Base-by-base conservation (phyloP, 2,113 vertebrate species). In the Colistium nudipinnis region DNA sequence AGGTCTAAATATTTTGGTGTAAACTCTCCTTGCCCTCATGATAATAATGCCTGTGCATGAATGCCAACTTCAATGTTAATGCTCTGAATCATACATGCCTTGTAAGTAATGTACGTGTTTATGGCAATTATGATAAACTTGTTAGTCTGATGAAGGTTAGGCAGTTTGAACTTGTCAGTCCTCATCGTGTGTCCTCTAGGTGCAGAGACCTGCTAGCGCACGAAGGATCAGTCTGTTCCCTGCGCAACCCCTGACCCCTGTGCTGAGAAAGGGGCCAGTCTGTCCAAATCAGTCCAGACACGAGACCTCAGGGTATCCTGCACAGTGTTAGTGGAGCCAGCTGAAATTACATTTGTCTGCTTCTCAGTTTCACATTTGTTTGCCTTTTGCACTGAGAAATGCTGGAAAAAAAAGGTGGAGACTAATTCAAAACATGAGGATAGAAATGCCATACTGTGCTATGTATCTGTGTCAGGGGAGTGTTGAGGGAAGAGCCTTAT, bases 281-380 rank as follows among this genome's bases (percentile, higher is more conserved):
- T 84, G 76, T 88, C 79, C 75, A 84, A 82, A 81, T 83, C 76
- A 78, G 74, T 69, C 60, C 51, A 44, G 41, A 70, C 74, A 78
- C 74, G 64, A 76, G 85, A 88, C 86, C 83, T 79, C 65, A 75
- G 86, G 86, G 75, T 80, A 76, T 84, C 74, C 72, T 25, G 27
- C 61, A 49, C 38, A 22, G 75, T 74, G 64, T 77, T 65, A 60
- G 75, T 73, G 82, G 74, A 86, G 70, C 64, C 67, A 53, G 60
- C 66, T 83, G 70, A 82, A 78, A 84, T 71, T 68, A 81, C 76
- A 69, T 64, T 70, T 60, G 76, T 80, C 70, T 82, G 48, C 53
- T 30, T 17, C 7, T 17, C 52, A 27, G 75, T 70, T 66, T 70
- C 16, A 7, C 74, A 22, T 70, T 78, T 82, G 65, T 82, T 85